A percentile compares a stretch with the other conserved stretches of the same genome.
Evolutionary conservation across 1,140 invertebrate genomes (phyloP).

Genomic region (Aphelenchoides besseyi): DNA sequence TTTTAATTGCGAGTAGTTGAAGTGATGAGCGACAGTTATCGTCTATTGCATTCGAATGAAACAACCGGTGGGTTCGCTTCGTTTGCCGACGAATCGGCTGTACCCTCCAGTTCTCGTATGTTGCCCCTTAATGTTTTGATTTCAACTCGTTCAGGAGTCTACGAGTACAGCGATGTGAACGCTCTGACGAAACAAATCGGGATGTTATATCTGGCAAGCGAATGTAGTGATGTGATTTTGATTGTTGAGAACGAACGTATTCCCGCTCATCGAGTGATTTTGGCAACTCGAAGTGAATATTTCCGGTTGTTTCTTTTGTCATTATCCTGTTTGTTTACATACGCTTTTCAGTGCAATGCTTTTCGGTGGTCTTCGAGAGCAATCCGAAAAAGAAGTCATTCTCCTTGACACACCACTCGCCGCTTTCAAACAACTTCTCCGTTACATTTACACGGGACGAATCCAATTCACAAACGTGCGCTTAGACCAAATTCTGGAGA

Average conservation of each 20-base stretch:
- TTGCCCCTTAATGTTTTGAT: background rate
- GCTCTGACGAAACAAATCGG: slow-evolving; percentile 75
- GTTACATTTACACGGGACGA: slow-evolving; percentile 90
- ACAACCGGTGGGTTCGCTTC: too few species aligned
- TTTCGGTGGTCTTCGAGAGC: slow-evolving; percentile 85
- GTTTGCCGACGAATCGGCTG: background rate
- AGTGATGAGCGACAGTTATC: too few species aligned
- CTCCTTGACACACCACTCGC: slow-evolving; percentile 78
- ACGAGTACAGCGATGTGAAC: slow-evolving; percentile 59
- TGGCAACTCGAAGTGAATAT: slow-evolving; percentile 89
- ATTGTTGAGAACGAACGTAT: slow-evolving; percentile 78
- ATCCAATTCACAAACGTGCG: slow-evolving; percentile 78
- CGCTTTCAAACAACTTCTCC: slow-evolving; percentile 82
- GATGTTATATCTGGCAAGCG: slow-evolving; percentile 76
- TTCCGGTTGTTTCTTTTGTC: slow-evolving; percentile 70
- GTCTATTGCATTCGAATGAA: too few species aligned
- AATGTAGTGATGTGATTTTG: slow-evolving; percentile 85
- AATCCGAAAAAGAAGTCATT: slow-evolving; percentile 76
- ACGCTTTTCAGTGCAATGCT: slow-evolving; percentile 71
- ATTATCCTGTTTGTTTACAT: background rate
- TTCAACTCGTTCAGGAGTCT: background rate
- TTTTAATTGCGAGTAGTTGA: too few species aligned
- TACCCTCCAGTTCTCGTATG: background rate
- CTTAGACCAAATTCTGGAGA: slow-evolving; percentile 78
- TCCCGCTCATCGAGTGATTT: slow-evolving; percentile 81